Evolutionary conservation across 2,888 invertebrate genomes (phyloP), one percentile per base, ranked within the genome.

Genomic region (Cheilosia urbana): DNA sequence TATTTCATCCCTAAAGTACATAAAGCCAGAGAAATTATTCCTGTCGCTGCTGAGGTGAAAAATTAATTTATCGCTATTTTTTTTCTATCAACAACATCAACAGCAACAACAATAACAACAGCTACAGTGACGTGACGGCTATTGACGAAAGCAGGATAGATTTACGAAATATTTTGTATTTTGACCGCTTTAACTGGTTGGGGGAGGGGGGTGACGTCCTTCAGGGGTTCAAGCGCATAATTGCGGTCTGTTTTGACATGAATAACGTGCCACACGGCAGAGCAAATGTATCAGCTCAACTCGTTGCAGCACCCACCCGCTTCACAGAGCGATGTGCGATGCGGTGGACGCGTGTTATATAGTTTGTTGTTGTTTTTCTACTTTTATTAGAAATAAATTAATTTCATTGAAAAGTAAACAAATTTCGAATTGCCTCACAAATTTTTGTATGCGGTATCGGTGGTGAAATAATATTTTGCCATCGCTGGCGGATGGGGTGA

Each of bases 201-300:
- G 30, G 1, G 30, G 3, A 0, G 27, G 27, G 3, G 5, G 65
- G 4, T 51, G 19, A 51, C 19, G 58, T 45, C 42, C 45, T 11
- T 5, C 13, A 2, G 53, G 42, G 71, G 53, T 37, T 49, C 21
- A 37, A n/a, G 37, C 45, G 66, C 60, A 66, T 82, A 60, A 71
- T 71, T 77, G 77, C 21, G 81, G 82, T 77, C 45, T 58, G 60
- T 71, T 82, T 77, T 77, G 60, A 77, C 76, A 76, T 60, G 71
- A 30, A 76, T 76, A 82, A 65, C 69, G 4, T 30, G 21, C 69
- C 45, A 45, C 55, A 47, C 30, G 45, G 21, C 57, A 4, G 30
- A 13, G 24, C 30, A 19, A 65, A 58, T 24, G 58, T 24, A 47
- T 21, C 5, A 30, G 51, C 24, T 19, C 13, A 30, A 49, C 13